A percentile compares a stretch with the other conserved stretches of the same genome.
Conservation (phyloP, 2,888 invertebrate genomes). For the Tinea semifulvella region DNA sequence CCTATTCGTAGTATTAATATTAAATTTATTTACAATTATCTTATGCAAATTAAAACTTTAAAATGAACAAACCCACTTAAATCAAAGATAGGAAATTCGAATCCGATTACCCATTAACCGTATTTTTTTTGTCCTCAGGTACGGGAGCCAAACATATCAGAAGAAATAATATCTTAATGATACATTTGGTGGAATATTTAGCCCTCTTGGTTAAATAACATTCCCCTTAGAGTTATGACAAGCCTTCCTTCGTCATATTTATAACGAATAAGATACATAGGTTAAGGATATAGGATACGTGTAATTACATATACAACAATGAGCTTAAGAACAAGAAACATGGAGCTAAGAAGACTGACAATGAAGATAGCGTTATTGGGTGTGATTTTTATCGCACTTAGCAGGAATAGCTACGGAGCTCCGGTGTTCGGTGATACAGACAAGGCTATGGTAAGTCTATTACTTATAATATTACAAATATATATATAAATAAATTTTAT, state of each 20-base stretch:
- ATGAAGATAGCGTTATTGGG: constrained; percentile 44
- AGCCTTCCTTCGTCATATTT: constrained; percentile 32
- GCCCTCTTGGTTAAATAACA: constrained; percentile 32
- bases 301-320: constrained; percentile 26
- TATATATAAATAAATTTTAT: neutral
- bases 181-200: constrained; percentile 26
- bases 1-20: too few species aligned
- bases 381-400: constrained; percentile 35
- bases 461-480: too few species aligned
- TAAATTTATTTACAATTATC: too few species aligned
- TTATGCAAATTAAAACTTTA: too few species aligned
- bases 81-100: too few species aligned
- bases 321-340: constrained; percentile 38
- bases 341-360: constrained; percentile 42
- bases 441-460: constrained; percentile 57
- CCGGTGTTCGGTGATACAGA: constrained; percentile 50
- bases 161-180: constrained; percentile 23
- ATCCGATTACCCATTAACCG: too few species aligned
- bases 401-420: constrained; percentile 48
- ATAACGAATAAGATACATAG: constrained; percentile 20
- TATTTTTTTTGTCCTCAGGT: neutral
- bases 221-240: constrained; percentile 35
- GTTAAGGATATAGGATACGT: constrained; percentile 24
- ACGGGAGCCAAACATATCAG: constrained; percentile 4
- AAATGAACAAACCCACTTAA: too few species aligned